A percentile compares a stretch with the other conserved stretches of the same genome.
Evolutionary conservation across 2,888 invertebrate genomes (phyloP).

Genomic region (Trissolcus japonicus): DNA sequence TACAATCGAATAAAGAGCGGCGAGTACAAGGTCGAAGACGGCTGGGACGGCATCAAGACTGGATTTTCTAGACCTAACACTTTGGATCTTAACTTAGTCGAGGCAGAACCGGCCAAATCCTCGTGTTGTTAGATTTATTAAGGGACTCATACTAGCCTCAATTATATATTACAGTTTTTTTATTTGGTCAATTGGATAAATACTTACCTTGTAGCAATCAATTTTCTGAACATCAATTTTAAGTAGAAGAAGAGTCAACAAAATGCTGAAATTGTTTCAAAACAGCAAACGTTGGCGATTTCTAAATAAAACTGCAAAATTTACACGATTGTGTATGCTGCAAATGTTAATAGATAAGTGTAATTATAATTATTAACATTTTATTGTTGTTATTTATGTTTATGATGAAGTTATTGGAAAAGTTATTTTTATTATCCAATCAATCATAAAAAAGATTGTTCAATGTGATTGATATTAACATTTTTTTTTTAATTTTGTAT

Average conservation of each 20-base stretch:
- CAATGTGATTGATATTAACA: too few relatives aligned
- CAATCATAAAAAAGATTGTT: too few relatives aligned
- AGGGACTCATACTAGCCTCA: neutral
- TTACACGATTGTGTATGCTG: too few relatives aligned
- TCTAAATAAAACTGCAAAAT: too few relatives aligned
- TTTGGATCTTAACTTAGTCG: constrained; percentile 89
- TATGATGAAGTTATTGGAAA: too few relatives aligned
- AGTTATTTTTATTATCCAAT: too few relatives aligned
- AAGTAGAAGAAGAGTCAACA: too few relatives aligned
- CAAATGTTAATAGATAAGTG: neutral
- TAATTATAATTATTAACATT: constrained; percentile 2
- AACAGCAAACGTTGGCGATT: too few relatives aligned
- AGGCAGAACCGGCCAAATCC: constrained; percentile 92
- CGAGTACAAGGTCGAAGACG: constrained; percentile 94
- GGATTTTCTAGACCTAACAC: constrained; percentile 90
- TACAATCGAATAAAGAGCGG: constrained; percentile 93
- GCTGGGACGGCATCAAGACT: constrained; percentile 98
- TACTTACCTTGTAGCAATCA: too few relatives aligned
- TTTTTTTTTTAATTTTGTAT: too few relatives aligned
- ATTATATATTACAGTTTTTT: neutral
- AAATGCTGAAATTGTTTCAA: too few relatives aligned
- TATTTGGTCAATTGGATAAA: neutral
- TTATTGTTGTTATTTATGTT: neutral
- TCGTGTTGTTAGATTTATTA: constrained; percentile 85
- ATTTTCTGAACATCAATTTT: too few relatives aligned